A percentile compares a stretch with the other conserved stretches of the same genome.
These are phyloP conservation scores for Petrocephalus microphthalmus DNA, from an alignment of 2,113 vertebrate genomes.

Conservation along the genomic window DNA sequence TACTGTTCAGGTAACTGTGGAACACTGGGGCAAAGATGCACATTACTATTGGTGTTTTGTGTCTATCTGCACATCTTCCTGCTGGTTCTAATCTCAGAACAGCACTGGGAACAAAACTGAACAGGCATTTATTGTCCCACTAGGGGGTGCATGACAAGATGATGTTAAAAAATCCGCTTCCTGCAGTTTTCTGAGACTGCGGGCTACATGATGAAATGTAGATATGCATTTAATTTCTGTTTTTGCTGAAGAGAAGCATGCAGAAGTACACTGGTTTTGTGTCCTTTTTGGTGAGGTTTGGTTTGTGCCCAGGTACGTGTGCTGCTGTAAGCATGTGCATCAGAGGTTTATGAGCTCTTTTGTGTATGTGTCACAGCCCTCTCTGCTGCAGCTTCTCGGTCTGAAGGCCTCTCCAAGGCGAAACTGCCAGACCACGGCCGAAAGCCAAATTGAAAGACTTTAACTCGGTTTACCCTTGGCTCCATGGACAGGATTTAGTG, in stretches of 20 bases:
- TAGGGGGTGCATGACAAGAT: conserved; percentile 84
- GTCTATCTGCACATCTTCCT: conserved; percentile 77
- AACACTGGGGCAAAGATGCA: conserved; percentile 79
- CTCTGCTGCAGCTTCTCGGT: background rate
- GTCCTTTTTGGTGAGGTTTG: background rate
- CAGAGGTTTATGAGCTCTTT: conserved; percentile 13
- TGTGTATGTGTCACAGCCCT: conserved; percentile 6
- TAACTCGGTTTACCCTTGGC: conserved; percentile 41
- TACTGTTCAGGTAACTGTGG: conserved; percentile 84
- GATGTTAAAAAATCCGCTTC: conserved; percentile 85
- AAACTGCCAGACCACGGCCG: conserved; percentile 32
- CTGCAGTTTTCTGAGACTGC: conserved; percentile 83
- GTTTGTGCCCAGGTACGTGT: background rate
- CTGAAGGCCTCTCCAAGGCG: conserved; percentile 25
- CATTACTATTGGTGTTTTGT: conserved; percentile 90
- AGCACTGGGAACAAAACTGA: conserved; percentile 94
- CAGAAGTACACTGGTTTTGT: conserved; percentile 25
- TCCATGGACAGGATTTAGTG: conserved; percentile 31
- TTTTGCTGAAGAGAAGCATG: conserved; percentile 32
- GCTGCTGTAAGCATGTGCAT: background rate
- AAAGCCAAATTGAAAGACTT: conserved; percentile 37
- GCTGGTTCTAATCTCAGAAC: conserved; percentile 97
- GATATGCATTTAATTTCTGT: conserved; percentile 61
- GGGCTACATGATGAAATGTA: conserved; percentile 72
- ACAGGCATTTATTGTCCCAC: conserved; percentile 98